Evolutionary conservation across 1,140 invertebrate species (phyloP), one percentile per base, ranked within the genome.

Genomic region (Drosophila teissieri): DNA sequence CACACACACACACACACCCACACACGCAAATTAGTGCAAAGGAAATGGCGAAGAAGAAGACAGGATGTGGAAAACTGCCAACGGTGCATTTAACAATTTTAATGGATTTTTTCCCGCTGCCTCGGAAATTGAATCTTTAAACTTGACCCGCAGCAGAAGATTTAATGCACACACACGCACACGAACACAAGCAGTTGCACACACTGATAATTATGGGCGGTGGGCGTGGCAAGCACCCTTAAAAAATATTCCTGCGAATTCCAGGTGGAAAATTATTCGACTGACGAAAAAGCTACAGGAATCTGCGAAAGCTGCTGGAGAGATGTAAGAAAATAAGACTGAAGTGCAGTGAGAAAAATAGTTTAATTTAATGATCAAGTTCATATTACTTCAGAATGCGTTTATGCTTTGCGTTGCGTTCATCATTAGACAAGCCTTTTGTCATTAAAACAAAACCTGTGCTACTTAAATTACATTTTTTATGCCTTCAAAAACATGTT

Each of bases 51-150:
- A 45, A 27, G 51, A 48, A 69, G 37, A 42, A 27, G 72, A 57
- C 39, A 76, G 62, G 40, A 60, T 68, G 64, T 68, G 64, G 63
- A 77, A 68, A 69, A 77, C 51, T 86, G 83, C 83, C 72, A 82
- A 83, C 83, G 79, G 67, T 79, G 83, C 83, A 82, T 88, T 86
- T 88, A 88, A 73, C 80, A 86, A 76, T 86, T 82, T 79, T 88
- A 85, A 85, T 85, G 82, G 82, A 72, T 88, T 78, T 78, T 46
- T 73, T 67, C 64, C 78, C 39, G 27, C 56, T 68, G 73, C 60
- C 64, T 64, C 39, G 52, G 65, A 72, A 72, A 72, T 72, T 70
- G 68, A 72, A 72, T 82, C 64, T 84, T 76, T 63, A 63, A 76
- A 67, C 55, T 65, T 63, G 58, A 73, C 51, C 52, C 54, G 54